A percentile compares a stretch with the other conserved stretches of the same genome.
Conservation (phyloP, 2,888 invertebrate species). For the Helleia helle region DNA sequence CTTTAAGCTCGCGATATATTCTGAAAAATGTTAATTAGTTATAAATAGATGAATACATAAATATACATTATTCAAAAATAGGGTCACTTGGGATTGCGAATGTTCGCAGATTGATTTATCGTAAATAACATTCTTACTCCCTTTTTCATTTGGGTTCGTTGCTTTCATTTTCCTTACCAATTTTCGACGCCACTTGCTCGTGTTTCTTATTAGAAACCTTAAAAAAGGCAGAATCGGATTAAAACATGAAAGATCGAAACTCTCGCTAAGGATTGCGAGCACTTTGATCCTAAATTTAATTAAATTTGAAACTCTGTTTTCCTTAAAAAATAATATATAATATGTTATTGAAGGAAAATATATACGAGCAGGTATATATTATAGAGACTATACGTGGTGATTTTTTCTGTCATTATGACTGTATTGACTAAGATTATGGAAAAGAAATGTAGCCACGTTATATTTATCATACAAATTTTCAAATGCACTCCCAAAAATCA, state of each 20-base stretch:
- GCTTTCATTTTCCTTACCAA: slow-evolving; percentile 39
- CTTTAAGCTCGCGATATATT: too few relatives aligned
- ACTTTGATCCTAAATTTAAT: slow-evolving; percentile 41
- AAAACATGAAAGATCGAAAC: slow-evolving; percentile 44
- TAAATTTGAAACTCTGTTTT: slow-evolving; percentile 25
- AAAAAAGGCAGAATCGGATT: slow-evolving; percentile 51
- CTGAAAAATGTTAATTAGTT: too few relatives aligned
- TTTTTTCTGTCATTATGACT: too few relatives aligned
- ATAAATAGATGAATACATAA: too few relatives aligned
- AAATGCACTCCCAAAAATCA: too few relatives aligned
- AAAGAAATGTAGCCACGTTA: too few relatives aligned
- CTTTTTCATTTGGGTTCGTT: slow-evolving; percentile 37
- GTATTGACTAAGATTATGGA: too few relatives aligned
- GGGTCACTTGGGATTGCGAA: background rate
- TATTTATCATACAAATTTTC: too few relatives aligned
- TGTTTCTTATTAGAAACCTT: slow-evolving; percentile 39
- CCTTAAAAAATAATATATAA: background rate
- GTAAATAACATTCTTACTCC: background rate
- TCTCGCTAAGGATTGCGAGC: slow-evolving; percentile 27
- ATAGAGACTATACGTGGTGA: too few relatives aligned
- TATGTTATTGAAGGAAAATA: too few relatives aligned
- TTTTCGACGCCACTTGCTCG: slow-evolving; percentile 47
- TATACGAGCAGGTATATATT: too few relatives aligned
- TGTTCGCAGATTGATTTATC: background rate
- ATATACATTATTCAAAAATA: too few relatives aligned